Evolutionary conservation across 2,113 vertebrate genomes (phyloP).

Genomic region (Lepidiolamprologus cunningtoni): DNA sequence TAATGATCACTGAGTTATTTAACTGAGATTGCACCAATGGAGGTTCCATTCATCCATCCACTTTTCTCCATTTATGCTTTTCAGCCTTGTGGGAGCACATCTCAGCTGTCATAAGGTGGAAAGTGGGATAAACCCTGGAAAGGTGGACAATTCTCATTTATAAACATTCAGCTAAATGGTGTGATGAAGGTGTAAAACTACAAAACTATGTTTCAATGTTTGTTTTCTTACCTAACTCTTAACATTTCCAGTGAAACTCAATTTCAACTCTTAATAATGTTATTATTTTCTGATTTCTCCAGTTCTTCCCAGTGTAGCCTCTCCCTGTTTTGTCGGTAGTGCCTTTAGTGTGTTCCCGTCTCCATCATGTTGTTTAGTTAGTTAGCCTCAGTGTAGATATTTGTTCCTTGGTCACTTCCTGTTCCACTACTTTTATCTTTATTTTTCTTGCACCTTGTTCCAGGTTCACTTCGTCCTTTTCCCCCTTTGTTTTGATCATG

Average conservation of each 20-base stretch:
- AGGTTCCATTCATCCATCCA: background rate
- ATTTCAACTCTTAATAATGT: background rate
- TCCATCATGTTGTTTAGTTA: background rate
- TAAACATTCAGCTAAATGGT: background rate
- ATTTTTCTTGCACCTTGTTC: background rate
- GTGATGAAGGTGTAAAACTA: background rate
- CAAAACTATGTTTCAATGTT: background rate
- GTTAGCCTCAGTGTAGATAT: background rate
- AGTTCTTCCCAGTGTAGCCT: background rate
- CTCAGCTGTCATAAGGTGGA: background rate
- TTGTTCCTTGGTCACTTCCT: background rate
- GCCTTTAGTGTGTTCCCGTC: background rate
- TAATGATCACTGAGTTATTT: background rate
- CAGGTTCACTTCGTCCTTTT: background rate
- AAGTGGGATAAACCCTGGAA: background rate
- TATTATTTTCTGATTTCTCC: background rate
- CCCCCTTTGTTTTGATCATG: background rate
- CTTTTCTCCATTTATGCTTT: background rate
- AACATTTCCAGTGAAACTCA: background rate
- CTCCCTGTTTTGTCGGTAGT: background rate
- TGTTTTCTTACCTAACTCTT: background rate
- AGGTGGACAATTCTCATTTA: background rate
- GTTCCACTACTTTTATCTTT: background rate
- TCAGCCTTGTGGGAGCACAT: background rate
- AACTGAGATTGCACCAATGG: background rate